Percentiles rank a stretch among this genome's conserved stretches.
These are phyloP conservation scores for Riparia riparia DNA, from an alignment of 2,113 vertebrate species.

Conservation along the genomic window DNA sequence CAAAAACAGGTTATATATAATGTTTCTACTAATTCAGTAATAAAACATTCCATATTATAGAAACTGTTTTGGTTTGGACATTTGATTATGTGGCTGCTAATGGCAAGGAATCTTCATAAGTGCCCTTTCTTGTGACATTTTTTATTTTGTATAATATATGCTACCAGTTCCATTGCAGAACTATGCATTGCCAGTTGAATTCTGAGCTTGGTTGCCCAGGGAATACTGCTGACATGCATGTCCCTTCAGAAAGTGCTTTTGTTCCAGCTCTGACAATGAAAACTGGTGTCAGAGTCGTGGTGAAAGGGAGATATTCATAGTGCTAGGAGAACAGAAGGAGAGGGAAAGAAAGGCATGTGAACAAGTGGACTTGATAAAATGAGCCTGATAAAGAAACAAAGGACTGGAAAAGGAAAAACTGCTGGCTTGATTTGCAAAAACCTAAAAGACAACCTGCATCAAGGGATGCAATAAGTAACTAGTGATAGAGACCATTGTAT, in stretches of 20 bases:
- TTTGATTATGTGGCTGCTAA: background rate
- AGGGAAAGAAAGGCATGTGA: background rate
- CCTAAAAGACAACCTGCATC: background rate
- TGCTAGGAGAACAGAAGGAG: background rate
- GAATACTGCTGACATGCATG: background rate
- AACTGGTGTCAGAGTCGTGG: background rate
- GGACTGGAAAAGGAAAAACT: background rate
- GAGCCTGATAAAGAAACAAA: conserved; percentile 9
- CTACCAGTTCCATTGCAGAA: background rate
- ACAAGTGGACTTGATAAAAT: background rate
- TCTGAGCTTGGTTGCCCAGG: background rate
- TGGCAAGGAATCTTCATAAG: background rate
- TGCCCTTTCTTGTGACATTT: background rate
- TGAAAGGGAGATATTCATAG: conserved; percentile 27
- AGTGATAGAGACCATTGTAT: background rate
- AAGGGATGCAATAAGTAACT: background rate
- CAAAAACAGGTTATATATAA: background rate
- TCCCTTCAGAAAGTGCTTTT: conserved; percentile 29
- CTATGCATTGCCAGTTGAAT: background rate
- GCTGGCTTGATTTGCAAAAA: background rate
- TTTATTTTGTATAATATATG: background rate
- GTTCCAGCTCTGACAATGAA: conserved; percentile 29
- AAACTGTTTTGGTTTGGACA: background rate
- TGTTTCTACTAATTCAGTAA: background rate
- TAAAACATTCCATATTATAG: background rate